phyloP scores from a whole-genome alignment of 2,888 invertebrate genomes.

The Nephrotoma appendiculata region DNA sequence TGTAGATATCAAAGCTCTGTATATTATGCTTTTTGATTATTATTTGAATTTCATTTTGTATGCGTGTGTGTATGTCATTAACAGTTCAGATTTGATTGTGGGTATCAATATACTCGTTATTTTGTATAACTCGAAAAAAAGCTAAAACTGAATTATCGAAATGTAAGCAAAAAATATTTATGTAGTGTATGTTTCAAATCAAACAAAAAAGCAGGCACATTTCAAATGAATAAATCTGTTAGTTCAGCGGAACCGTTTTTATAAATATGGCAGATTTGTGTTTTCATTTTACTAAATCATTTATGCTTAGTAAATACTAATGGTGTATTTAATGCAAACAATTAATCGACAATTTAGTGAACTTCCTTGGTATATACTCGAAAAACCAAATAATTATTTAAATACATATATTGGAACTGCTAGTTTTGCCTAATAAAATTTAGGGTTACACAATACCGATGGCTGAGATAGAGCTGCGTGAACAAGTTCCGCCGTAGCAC shows the following conservation, averaged over 20 bases:
- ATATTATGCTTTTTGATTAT: not conserved
- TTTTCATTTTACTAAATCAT: not conserved
- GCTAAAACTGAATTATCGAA: not conserved
- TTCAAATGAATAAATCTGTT: not conserved
- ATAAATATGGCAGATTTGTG: not conserved
- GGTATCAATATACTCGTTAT: not conserved
- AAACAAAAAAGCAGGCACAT: not conserved
- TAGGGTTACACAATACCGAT: too few species aligned
- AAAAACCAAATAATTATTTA: too few species aligned
- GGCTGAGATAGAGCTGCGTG: too few species aligned
- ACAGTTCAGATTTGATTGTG: not conserved
- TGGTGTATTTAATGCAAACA: not conserved
- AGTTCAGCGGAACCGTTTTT: not conserved
- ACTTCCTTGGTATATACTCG: too few species aligned
- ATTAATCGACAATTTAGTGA: too few species aligned
- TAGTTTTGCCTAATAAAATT: too few species aligned
- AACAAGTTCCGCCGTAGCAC: too few species aligned
- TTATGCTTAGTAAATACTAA: too few species aligned
- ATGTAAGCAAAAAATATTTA: not conserved
- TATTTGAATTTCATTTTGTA: not conserved
- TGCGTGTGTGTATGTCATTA: too few species aligned
- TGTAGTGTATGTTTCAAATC: not conserved
- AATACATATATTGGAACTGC: too few species aligned
- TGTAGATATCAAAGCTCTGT: not conserved
- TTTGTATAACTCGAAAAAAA: not conserved